phyloP scores from a whole-genome alignment of 2,113 vertebrate species.

The Callaeas wilsoni region DNA sequence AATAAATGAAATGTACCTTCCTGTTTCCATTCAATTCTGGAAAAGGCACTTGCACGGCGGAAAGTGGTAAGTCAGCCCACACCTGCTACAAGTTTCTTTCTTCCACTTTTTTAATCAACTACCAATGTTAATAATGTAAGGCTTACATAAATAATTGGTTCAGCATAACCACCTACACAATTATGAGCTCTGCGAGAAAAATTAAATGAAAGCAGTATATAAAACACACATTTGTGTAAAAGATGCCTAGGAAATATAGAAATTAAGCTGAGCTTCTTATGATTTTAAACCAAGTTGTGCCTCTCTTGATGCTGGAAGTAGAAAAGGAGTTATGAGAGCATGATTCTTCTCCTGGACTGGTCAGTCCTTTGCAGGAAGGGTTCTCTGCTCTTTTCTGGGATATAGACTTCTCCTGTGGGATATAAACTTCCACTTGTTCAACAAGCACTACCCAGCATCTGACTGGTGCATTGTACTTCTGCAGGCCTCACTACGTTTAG shows the following conservation, averaged over 20 bases:
- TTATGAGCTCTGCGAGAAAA: background rate
- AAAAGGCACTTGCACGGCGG: background rate
- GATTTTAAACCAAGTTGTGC: background rate
- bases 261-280: background rate
- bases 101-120: background rate
- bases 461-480: background rate
- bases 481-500: background rate
- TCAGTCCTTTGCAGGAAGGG: background rate
- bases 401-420: background rate
- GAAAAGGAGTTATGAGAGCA: fast-evolving
- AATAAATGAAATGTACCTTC: background rate
- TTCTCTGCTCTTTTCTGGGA: background rate
- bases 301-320: background rate
- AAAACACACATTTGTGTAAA: background rate
- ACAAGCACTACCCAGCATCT: background rate
- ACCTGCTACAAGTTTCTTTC: background rate
- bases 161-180: background rate
- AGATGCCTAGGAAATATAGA: background rate
- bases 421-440: background rate
- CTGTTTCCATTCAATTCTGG: background rate
- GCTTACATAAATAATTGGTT: background rate
- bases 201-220: background rate
- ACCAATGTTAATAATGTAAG: background rate
- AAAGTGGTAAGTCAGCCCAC: background rate
- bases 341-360: background rate